Evolutionary conservation across 2,113 vertebrate genomes (phyloP).

Genomic region (Lipotes vexillifer): DNA sequence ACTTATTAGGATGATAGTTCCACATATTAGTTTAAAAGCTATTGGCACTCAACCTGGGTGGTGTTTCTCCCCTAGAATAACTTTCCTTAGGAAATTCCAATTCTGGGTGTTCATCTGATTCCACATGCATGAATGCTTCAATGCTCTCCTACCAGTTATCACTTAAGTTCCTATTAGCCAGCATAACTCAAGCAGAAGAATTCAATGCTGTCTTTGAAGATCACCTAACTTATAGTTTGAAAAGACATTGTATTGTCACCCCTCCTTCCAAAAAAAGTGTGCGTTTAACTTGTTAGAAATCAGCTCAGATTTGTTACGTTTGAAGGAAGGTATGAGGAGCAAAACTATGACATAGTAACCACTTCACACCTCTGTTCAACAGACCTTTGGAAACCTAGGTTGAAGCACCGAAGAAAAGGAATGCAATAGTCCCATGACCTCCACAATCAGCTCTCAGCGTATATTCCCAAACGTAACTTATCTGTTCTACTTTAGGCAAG

Average conservation of each 20-base stretch:
- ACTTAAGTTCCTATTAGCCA: constrained; percentile 73
- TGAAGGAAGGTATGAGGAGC: not conserved
- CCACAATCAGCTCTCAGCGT: not conserved
- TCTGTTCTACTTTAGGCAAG: not conserved
- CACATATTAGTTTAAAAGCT: constrained; percentile 34
- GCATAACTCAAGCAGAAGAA: constrained; percentile 77
- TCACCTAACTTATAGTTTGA: constrained; percentile 68
- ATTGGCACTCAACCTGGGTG: constrained; percentile 8
- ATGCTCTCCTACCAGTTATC: constrained; percentile 69
- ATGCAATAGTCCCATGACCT: not conserved
- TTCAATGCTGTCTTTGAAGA: constrained; percentile 72
- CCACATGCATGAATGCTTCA: constrained; percentile 74
- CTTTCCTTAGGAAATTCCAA: constrained; percentile 60
- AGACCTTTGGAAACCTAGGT: not conserved
- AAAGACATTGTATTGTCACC: constrained; percentile 57
- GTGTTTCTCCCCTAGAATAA: constrained; percentile 43
- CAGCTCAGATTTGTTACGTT: constrained; percentile 43
- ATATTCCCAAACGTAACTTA: not conserved
- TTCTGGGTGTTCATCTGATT: constrained; percentile 62
- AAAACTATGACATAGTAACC: not conserved
- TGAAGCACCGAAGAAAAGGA: not conserved
- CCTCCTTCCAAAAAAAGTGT: not conserved
- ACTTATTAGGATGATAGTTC: not conserved
- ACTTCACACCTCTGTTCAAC: not conserved
- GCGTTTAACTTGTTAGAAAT: constrained; percentile 57